Base-by-base conservation (phyloP, 1,140 invertebrate species). In the Aphelenchoides besseyi region DNA sequence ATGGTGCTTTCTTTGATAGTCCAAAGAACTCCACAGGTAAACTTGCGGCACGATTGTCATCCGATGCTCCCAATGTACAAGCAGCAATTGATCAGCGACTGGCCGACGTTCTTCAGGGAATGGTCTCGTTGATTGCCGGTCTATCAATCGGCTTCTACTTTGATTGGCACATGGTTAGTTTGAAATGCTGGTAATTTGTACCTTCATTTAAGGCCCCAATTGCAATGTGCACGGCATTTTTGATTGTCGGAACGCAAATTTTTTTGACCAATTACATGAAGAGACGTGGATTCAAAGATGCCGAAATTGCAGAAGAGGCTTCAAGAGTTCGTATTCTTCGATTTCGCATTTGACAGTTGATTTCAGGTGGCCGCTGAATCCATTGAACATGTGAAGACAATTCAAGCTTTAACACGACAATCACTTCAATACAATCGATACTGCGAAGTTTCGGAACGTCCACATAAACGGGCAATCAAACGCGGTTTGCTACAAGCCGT, bases 1-100 rank as follows among this genome's bases (percentile, higher is more conserved):
- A 88, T 61, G 87, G 88, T 52, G 67, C 82, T 5, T 88, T 80
- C 71, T 89, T 87, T 84, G 88, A 88, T 80, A 81, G 87, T 57
- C 74, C 81, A 3, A 79, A 83, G 16, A 87, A 88, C 75, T 79
- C 79, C 54, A 78, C 85, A 52, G 88, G 88, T 29, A 85, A 84
- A 37, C 71, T 88, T 48, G 84, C 85, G 16, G 85, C 87, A 3
- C 74, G 87, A 63, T 81, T 88, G 23, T 82, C 88, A 5, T 86
- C 85, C 16, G 88, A 88, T 81, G 86, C 88, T 54, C 85, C 87
- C 41, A 85, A 85, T 72, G 85, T 88, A 3, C 87, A 88, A 77
- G 87, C 86, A 74, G 87, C 87, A 3, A 85, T 87, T 62, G 87
- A 82, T 68, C 81, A 83, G 23, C 80, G 86, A 71, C 69, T 88